phyloP scores from a whole-genome alignment of 2,888 invertebrate species.

The Megalurothrips usitatus region DNA sequence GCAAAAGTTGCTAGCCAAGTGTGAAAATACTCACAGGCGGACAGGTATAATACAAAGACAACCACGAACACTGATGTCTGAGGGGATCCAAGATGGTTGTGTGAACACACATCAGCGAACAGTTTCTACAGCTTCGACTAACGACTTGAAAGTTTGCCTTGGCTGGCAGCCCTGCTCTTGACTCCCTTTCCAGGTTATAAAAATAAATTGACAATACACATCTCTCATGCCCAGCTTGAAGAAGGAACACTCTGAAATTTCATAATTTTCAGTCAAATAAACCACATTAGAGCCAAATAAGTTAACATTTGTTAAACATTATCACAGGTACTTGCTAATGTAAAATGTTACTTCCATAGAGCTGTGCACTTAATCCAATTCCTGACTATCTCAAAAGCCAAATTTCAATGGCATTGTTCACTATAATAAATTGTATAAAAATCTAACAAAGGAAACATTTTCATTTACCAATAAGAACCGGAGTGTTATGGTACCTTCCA shows the following conservation, averaged over 20 bases:
- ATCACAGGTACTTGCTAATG: constrained; percentile 22
- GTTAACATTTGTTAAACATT: constrained; percentile 24
- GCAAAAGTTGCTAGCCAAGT: not conserved
- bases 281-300: constrained; percentile 20
- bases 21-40: not conserved
- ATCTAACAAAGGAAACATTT: constrained; percentile 27
- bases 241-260: constrained; percentile 20
- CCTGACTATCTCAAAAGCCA: constrained; percentile 19
- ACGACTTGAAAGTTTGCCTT: not conserved
- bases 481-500: constrained; percentile 9
- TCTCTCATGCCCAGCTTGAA: constrained; percentile 15
- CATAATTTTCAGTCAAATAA: constrained; percentile 21
- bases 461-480: constrained; percentile 9
- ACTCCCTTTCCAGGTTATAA: not conserved
- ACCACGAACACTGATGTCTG: not conserved
- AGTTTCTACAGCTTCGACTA: not conserved
- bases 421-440: constrained; percentile 26
- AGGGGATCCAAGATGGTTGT: constrained; percentile 14
- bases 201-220: constrained; percentile 20
- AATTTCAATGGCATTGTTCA: constrained; percentile 13
- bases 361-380: constrained; percentile 17
- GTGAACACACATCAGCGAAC: constrained; percentile 9
- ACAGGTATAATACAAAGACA: not conserved
- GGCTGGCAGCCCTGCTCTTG: not conserved
- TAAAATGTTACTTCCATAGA: constrained; percentile 21